A percentile compares a stretch with the other conserved stretches of the same genome.
phyloP scores from a whole-genome alignment of 2,113 vertebrate genomes.

The Ifrita kowaldi region DNA sequence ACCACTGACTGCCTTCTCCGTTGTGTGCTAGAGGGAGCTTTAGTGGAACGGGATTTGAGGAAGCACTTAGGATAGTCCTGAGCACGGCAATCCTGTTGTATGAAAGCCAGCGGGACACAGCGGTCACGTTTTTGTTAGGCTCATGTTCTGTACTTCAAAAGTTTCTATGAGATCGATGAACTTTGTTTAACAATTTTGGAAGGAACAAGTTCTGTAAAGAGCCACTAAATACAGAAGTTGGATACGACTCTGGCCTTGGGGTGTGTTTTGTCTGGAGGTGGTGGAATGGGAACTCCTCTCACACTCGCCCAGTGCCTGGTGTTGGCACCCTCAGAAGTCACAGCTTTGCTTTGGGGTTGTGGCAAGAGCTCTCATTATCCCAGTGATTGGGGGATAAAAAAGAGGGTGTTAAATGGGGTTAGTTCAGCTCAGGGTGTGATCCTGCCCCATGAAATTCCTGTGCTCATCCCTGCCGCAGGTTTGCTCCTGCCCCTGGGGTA shows the following conservation, averaged over 20 bases:
- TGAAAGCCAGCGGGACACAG: slow-evolving; percentile 48
- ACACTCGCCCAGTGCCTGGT: fast-evolving
- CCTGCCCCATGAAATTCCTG: background rate
- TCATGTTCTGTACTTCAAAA: slow-evolving; percentile 64
- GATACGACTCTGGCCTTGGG: slow-evolving; percentile 59
- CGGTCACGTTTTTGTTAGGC: slow-evolving; percentile 60
- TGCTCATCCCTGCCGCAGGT: background rate
- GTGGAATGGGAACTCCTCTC: background rate
- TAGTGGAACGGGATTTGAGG: slow-evolving; percentile 46
- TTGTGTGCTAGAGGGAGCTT: slow-evolving; percentile 24
- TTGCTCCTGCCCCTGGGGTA: background rate
- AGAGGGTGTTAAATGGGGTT: background rate
- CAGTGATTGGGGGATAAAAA: background rate
- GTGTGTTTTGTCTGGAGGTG: background rate
- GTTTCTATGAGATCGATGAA: slow-evolving; percentile 78
- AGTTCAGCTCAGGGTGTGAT: background rate
- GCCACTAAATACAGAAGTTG: slow-evolving; percentile 80
- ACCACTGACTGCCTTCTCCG: background rate
- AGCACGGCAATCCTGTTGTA: slow-evolving; percentile 56
- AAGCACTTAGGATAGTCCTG: slow-evolving; percentile 67
- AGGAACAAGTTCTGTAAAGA: slow-evolving; percentile 75
- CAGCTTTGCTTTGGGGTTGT: background rate
- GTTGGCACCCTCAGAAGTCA: background rate
- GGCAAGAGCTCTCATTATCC: background rate
- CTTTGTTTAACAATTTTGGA: slow-evolving; percentile 77